Conservation (phyloP, 2,113 vertebrate species). For the Chunga burmeisteri region DNA sequence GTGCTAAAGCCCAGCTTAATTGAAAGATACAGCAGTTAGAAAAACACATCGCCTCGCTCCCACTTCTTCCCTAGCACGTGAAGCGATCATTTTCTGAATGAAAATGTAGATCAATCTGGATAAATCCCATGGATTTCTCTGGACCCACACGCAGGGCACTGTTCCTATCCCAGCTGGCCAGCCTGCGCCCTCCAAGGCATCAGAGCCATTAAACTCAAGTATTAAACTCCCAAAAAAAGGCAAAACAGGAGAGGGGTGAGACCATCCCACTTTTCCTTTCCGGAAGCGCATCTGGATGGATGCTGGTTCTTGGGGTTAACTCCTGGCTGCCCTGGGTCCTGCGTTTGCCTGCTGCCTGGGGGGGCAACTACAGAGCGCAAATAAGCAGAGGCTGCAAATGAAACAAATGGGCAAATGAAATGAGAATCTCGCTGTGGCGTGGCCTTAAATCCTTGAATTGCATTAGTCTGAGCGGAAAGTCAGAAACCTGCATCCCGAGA, state of each 20-base stretch:
- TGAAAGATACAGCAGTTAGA: neutral
- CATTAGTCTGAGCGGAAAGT: neutral
- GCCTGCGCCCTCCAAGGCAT: neutral
- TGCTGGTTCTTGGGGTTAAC: neutral
- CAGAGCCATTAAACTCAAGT: neutral
- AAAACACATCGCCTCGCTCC: neutral
- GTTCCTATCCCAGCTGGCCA: neutral
- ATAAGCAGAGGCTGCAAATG: neutral
- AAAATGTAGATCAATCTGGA: neutral
- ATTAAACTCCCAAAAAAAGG: neutral
- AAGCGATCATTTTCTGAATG: neutral
- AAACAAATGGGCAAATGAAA: neutral
- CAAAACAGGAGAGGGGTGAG: neutral
- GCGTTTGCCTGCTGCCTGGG: accelerated
- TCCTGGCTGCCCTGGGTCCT: neutral
- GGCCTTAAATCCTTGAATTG: neutral
- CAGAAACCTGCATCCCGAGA: neutral
- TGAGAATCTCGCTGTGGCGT: neutral
- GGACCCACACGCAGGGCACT: accelerated
- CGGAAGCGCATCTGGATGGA: neutral
- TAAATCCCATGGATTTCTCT: neutral
- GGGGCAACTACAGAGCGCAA: neutral
- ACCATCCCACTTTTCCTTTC: neutral
- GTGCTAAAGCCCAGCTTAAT: neutral
- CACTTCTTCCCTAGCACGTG: neutral